Evolutionary conservation across 2,888 invertebrate species (phyloP), one percentile per base, ranked within the genome.

Genomic region (Dendrolimus houi): DNA sequence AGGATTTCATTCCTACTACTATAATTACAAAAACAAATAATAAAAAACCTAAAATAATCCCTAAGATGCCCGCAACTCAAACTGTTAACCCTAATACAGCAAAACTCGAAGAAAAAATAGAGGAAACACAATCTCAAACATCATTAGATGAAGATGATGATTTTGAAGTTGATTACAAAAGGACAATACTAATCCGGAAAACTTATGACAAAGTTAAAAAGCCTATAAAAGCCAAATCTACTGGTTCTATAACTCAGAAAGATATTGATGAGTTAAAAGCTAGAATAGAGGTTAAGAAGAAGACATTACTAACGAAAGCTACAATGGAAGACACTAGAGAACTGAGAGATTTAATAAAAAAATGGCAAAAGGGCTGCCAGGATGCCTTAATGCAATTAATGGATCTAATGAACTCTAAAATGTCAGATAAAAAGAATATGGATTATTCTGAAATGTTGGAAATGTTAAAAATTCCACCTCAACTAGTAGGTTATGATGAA

Each of bases 331-430:
- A 92, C 52, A 83, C 87, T 0, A 84, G 84, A 60, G 92, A 92
- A 68, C 65, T 93, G 8, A 71, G 85, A 59, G 73, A 62, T 52
- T 74, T 91, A 41, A 92, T 92, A 41, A 83, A 87, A 59, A 91
- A 85, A 64, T 93, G 92, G 92, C 88, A 90, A 63, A 83, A 77
- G 57, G 92, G 91, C 1, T 92, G 92, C 61, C 91, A 91, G 62
- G 82, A 83, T 65, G 92, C 92, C 0, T 69, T 93, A 14, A 78
- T 82, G 59, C 88, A 92, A 58, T 75, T 92, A 12, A 80, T 92
- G 68, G 84, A 84, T 52, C 62, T 88, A 52, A 86, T 92, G 79
- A 83, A 81, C 59, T 75, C 68, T 1, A 87, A 87, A 57, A 77
- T 83, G 61, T 83, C 84, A 0, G 86, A 87, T 52, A 80, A 77